Evolutionary conservation across 2,888 invertebrate species (phyloP).

Genomic region (Drosophila robusta): DNA sequence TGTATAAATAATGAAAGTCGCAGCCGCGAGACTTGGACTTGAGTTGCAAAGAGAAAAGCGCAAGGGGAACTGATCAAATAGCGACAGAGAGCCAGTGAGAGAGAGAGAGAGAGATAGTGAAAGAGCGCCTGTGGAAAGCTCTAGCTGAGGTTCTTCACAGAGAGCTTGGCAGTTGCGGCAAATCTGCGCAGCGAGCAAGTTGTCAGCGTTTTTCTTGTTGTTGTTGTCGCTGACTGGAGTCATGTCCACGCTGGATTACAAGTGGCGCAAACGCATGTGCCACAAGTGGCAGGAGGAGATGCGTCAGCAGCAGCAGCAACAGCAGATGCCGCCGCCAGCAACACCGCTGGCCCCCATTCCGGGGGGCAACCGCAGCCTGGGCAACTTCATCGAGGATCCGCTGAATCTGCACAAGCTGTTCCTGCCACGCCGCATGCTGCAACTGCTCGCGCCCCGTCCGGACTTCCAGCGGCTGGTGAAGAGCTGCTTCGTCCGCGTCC

Average conservation of each 20-base stretch:
- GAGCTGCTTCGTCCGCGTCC: slow-evolving; percentile 41
- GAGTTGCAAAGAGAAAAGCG: not conserved
- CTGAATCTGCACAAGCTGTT: slow-evolving; percentile 42
- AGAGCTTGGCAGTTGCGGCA: slow-evolving; percentile 17
- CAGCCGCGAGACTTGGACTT: not conserved
- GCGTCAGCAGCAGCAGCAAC: slow-evolving; percentile 1
- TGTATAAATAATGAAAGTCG: not conserved
- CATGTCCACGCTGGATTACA: slow-evolving; percentile 36
- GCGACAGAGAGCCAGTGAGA: not conserved
- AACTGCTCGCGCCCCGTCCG: slow-evolving; percentile 15
- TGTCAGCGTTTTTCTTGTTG: not conserved
- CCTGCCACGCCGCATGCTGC: slow-evolving; percentile 22
- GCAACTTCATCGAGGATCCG: slow-evolving; percentile 27
- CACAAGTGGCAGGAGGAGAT: slow-evolving; percentile 48
- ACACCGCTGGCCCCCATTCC: not conserved
- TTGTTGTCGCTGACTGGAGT: not conserved
- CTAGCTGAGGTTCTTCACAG: not conserved
- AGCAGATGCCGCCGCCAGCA: not conserved
- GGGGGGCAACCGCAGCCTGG: not conserved
- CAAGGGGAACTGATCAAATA: not conserved
- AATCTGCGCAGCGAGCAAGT: slow-evolving; percentile 18
- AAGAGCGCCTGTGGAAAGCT: not conserved
- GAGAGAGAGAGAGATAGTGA: not conserved
- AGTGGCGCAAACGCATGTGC: slow-evolving; percentile 51
- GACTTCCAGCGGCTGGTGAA: slow-evolving; percentile 36